Evolutionary conservation across 2,797 vertebrate species (phyloP).

Genomic region (Silurus aristotelis): DNA sequence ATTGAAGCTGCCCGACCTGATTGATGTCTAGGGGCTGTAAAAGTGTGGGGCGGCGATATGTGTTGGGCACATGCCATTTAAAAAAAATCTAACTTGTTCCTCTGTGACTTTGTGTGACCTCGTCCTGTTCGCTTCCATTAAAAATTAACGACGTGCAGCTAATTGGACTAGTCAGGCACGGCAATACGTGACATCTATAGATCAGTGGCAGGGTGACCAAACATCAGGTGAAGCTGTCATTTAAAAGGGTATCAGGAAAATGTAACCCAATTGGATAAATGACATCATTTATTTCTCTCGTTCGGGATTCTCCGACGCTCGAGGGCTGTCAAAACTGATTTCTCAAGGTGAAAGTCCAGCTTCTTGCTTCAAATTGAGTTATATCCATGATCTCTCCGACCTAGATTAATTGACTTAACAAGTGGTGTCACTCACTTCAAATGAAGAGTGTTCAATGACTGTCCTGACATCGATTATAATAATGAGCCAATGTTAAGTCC

Average conservation of each 20-base stretch:
- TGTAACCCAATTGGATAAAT: constrained; percentile 42
- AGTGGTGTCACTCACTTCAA: constrained; percentile 23
- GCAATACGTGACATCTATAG: constrained; percentile 45
- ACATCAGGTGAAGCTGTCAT: constrained; percentile 39
- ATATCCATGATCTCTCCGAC: constrained; percentile 29
- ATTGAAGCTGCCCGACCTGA: constrained; percentile 60
- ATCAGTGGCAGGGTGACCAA: constrained; percentile 32
- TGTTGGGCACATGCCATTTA: constrained; percentile 22
- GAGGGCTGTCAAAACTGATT: constrained; percentile 37
- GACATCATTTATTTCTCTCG: constrained; percentile 42
- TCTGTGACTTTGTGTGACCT: constrained; percentile 58
- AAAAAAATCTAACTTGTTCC: constrained; percentile 33
- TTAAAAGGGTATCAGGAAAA: constrained; percentile 59
- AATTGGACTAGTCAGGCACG: constrained; percentile 56
- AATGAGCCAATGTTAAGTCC: neutral
- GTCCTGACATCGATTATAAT: neutral
- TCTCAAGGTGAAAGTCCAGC: constrained; percentile 39
- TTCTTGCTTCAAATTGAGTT: constrained; percentile 20
- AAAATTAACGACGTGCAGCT: constrained; percentile 55
- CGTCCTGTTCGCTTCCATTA: constrained; percentile 51
- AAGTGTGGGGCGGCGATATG: constrained; percentile 41
- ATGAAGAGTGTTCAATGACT: neutral
- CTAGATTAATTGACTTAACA: constrained; percentile 13
- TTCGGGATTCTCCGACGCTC: constrained; percentile 13
- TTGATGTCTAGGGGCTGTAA: constrained; percentile 56